Conservation (phyloP, 2,113 vertebrate species). For the Prionailurus bengalensis region DNA sequence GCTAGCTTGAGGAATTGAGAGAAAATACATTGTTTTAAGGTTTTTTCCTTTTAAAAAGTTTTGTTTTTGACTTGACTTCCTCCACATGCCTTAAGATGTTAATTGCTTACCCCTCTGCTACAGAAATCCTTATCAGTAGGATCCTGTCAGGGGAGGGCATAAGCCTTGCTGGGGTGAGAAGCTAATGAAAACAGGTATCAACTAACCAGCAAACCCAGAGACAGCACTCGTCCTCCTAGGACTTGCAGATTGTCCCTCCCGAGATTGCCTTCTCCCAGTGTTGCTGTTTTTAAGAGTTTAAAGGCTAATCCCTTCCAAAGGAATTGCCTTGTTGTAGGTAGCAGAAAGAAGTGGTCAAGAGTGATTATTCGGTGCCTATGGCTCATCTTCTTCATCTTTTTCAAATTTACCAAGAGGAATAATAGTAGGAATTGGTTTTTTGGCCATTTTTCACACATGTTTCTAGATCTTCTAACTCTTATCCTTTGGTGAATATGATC, state of each 20-base stretch:
- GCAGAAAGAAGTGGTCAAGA: neutral
- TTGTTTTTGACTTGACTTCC: constrained; percentile 49
- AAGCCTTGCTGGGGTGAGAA: neutral
- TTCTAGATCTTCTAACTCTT: constrained; percentile 22
- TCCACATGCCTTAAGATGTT: neutral
- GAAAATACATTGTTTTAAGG: neutral
- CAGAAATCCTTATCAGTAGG: constrained; percentile 3
- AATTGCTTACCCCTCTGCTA: neutral
- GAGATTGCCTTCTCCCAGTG: neutral
- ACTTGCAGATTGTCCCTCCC: neutral
- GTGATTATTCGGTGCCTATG: neutral
- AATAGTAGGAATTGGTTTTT: neutral
- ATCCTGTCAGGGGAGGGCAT: neutral
- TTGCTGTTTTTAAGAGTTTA: neutral
- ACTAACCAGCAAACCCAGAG: neutral
- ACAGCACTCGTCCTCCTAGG: neutral
- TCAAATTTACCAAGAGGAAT: neutral
- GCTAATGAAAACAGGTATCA: neutral
- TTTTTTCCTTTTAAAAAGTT: constrained; percentile 33
- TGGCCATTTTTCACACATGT: neutral
- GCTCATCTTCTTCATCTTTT: neutral
- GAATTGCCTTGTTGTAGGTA: neutral
- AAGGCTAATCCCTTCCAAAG: neutral
- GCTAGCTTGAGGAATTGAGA: neutral
- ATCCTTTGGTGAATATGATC: neutral